Percentiles rank a stretch among this genome's conserved stretches.
Conservation (phyloP, 2,797 vertebrate species). For the Leptoclinus maculatus region DNA sequence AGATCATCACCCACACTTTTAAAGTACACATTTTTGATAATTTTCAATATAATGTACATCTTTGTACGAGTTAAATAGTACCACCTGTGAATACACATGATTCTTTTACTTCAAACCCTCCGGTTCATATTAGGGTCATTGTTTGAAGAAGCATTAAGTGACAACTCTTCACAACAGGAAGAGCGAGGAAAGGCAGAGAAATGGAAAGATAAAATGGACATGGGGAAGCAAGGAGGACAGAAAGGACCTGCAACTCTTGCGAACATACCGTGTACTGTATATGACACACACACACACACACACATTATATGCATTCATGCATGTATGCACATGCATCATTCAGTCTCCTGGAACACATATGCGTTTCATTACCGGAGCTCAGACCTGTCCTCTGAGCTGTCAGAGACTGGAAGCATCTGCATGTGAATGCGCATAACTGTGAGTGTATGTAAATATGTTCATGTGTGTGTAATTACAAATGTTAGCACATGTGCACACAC, state of each 20-base stretch:
- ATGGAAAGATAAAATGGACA: slow-evolving; percentile 28
- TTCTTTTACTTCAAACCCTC: slow-evolving; percentile 12
- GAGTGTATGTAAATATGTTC: slow-evolving; percentile 53
- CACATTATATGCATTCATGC: slow-evolving; percentile 21
- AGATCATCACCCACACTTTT: slow-evolving; percentile 5
- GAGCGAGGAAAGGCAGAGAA: slow-evolving; percentile 15
- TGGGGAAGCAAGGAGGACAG: slow-evolving; percentile 20
- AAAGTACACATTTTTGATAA: neutral
- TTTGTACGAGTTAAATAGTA: neutral
- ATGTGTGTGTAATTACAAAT: slow-evolving; percentile 23
- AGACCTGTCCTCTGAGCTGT: slow-evolving; percentile 74
- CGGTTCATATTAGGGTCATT: slow-evolving; percentile 34
- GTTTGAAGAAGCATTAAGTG: slow-evolving; percentile 29
- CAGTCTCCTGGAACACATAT: slow-evolving; percentile 75
- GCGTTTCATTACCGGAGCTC: slow-evolving; percentile 77
- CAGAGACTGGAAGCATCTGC: slow-evolving; percentile 64
- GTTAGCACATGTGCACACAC: slow-evolving; percentile 1
- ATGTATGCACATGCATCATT: neutral
- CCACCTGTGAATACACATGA: neutral
- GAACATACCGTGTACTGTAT: slow-evolving; percentile 17
- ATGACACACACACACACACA: slow-evolving; percentile 16
- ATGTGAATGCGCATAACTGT: slow-evolving; percentile 43
- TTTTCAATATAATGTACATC: neutral
- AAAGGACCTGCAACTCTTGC: slow-evolving; percentile 42
- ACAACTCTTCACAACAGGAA: slow-evolving; percentile 28